A percentile compares a stretch with the other conserved stretches of the same genome.
Conservation (phyloP, 2,888 invertebrate species). For the Synanthedon myopaeformis region DNA sequence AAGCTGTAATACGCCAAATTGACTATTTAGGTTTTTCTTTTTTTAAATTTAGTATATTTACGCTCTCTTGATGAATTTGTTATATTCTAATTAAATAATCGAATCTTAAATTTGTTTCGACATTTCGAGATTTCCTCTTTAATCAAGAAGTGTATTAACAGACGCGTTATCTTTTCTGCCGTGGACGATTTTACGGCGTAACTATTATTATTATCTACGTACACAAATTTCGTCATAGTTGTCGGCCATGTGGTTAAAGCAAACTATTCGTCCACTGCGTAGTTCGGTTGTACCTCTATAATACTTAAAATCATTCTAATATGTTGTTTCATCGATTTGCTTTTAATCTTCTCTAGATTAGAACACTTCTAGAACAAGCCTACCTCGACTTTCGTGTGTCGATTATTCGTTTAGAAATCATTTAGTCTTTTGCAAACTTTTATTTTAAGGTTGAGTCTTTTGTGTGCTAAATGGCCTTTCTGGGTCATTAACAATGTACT, state of each 20-base stretch:
- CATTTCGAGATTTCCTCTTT: too few relatives aligned
- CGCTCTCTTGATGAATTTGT: too few relatives aligned
- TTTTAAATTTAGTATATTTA: too few relatives aligned
- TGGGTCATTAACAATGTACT: slow-evolving; percentile 7
- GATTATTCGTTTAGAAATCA: background rate
- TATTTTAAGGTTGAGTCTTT: background rate
- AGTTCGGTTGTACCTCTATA: slow-evolving; percentile 12
- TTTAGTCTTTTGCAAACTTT: background rate
- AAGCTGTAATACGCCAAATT: too few relatives aligned
- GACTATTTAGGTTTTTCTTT: too few relatives aligned
- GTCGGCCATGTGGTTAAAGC: slow-evolving; percentile 11
- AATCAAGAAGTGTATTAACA: background rate
- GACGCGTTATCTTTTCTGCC: background rate
- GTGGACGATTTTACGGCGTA: background rate
- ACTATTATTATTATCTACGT: background rate
- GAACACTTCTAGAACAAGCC: too few relatives aligned
- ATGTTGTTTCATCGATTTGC: too few relatives aligned
- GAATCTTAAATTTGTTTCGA: too few relatives aligned
- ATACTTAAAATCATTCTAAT: background rate
- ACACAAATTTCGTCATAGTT: background rate
- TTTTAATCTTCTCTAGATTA: too few relatives aligned
- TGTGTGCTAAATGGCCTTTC: background rate
- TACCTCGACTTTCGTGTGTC: too few relatives aligned
- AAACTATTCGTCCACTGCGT: slow-evolving; percentile 32
- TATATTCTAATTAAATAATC: too few relatives aligned